A percentile compares a stretch with the other conserved stretches of the same genome.
Evolutionary conservation across 2,888 invertebrate genomes (phyloP).

Genomic region (Caprella mutica): DNA sequence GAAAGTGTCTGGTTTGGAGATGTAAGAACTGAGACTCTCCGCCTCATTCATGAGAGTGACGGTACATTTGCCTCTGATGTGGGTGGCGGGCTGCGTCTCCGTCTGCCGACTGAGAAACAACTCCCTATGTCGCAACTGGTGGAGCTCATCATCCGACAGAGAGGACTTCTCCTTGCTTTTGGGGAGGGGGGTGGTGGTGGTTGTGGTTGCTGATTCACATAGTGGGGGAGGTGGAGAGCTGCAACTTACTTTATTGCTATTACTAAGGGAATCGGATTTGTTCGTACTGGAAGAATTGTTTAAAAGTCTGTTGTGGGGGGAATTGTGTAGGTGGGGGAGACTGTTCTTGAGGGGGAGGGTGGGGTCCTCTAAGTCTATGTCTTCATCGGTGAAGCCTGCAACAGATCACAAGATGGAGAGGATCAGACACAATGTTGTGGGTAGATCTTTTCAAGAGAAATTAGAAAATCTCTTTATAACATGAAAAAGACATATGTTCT

Average conservation of each 20-base stretch:
- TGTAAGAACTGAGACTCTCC: conserved; percentile 88
- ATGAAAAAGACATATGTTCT: no score
- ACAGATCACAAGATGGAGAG: neutral
- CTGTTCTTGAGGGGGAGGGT: no score
- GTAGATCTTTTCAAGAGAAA: no score
- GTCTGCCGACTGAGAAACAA: conserved; percentile 94
- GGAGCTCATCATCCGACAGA: conserved; percentile 57
- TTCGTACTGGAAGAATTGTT: no score
- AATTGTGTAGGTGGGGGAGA: no score
- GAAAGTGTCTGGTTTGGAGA: conserved; percentile 95
- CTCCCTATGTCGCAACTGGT: conserved; percentile 95
- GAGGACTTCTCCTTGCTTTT: no score
- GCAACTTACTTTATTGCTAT: neutral
- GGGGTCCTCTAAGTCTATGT: no score
- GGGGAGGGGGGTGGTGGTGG: no score
- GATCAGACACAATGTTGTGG: neutral
- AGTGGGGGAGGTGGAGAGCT: neutral
- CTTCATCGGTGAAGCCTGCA: no score
- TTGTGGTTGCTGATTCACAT: neutral
- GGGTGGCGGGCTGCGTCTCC: conserved; percentile 95
- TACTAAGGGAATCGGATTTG: neutral
- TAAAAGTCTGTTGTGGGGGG: no score
- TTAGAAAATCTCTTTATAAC: no score
- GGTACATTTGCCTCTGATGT: conserved; percentile 97
- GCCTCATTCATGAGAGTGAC: conserved; percentile 98